Evolutionary conservation across 30 jellyfish, hydroid and myxozoan genomes (phyloP).

Genomic region (Pseudorhiza aurosa): DNA sequence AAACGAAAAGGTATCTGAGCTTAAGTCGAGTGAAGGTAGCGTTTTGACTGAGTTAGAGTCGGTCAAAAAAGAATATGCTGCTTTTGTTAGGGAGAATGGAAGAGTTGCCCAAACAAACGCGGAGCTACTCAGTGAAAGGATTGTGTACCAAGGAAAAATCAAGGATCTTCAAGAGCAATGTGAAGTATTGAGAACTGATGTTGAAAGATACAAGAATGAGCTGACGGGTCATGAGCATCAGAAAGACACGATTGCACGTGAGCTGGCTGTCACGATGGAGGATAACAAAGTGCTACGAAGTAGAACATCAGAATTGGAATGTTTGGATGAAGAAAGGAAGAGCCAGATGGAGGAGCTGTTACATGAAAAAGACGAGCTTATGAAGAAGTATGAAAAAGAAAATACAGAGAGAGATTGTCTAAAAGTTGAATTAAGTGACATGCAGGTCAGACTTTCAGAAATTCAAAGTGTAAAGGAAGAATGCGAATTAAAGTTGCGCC

Average conservation of each 20-base stretch:
- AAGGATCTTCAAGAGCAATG: background rate
- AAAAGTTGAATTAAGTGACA: background rate
- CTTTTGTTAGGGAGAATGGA: background rate
- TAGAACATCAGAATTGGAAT: background rate
- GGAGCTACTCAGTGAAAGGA: background rate
- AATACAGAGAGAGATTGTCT: background rate
- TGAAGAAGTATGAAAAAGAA: background rate
- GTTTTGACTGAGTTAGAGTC: constrained; percentile 5
- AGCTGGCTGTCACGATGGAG: background rate
- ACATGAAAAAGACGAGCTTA: background rate
- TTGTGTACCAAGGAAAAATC: background rate
- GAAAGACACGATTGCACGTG: background rate
- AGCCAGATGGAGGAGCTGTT: background rate
- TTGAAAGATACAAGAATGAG: background rate
- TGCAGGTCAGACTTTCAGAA: background rate
- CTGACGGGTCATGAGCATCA: background rate
- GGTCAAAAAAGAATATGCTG: background rate
- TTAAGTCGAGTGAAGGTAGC: background rate
- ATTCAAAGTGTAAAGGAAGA: background rate
- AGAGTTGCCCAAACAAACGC: background rate
- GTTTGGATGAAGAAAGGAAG: background rate
- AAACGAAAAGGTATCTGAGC: background rate
- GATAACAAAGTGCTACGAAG: background rate
- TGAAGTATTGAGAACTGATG: background rate
- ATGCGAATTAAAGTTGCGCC: background rate